phyloP scores from a whole-genome alignment of 2,113 vertebrate species.

The Semnornis frantzii region DNA sequence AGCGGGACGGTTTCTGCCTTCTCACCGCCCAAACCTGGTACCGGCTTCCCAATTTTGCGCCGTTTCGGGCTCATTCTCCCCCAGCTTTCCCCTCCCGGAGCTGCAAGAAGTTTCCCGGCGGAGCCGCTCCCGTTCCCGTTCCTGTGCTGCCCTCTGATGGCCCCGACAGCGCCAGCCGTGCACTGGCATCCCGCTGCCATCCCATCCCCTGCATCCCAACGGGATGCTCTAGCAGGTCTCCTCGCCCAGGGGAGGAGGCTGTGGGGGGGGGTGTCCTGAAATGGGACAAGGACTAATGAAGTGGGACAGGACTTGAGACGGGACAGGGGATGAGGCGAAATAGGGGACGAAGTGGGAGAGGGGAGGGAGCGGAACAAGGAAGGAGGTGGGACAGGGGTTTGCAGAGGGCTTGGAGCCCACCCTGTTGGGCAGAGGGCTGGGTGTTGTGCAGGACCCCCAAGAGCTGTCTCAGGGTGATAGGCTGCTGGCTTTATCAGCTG shows the following conservation, averaged over 20 bases:
- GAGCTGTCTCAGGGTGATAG: background rate
- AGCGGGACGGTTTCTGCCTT: background rate
- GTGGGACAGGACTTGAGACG: background rate
- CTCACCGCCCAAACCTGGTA: background rate
- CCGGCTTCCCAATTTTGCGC: background rate
- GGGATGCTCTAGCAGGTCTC: background rate
- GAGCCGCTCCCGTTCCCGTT: slow-evolving; percentile 44
- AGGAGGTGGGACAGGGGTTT: background rate
- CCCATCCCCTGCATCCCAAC: background rate
- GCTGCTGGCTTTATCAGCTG: slow-evolving; percentile 83
- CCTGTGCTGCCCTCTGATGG: slow-evolving; percentile 27
- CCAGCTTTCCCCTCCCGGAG: background rate
- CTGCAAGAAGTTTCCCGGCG: background rate
- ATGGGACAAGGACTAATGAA: background rate
- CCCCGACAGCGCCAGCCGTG: background rate
- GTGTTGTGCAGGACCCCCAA: no score
- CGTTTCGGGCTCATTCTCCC: background rate
- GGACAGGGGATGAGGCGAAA: no score
- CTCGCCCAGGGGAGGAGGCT: background rate
- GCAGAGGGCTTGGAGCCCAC: background rate
- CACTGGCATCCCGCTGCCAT: background rate
- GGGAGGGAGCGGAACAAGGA: no score
- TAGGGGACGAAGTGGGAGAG: no score
- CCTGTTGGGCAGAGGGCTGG: background rate
- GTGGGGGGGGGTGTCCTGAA: background rate